Percentiles rank a stretch among this genome's conserved stretches.
phyloP scores from a whole-genome alignment of 2,113 vertebrate species.

The Campylorhamphus procurvoides region DNA sequence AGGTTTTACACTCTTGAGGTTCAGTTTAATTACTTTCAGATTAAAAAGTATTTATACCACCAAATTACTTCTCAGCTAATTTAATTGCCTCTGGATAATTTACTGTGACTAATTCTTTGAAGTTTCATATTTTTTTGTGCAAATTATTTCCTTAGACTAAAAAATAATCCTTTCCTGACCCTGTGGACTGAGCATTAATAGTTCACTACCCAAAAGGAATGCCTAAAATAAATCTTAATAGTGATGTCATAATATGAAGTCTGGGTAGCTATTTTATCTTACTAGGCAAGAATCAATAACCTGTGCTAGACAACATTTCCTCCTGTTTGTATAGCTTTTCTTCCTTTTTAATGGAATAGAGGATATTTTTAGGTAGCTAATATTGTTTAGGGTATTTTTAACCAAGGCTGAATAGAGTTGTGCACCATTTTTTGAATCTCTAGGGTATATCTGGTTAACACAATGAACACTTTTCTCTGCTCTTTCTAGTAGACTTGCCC shows the following conservation, averaged over 20 bases:
- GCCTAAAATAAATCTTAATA: constrained; percentile 26
- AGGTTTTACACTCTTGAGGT: neutral
- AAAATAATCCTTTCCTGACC: neutral
- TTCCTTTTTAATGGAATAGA: neutral
- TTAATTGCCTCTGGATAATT: neutral
- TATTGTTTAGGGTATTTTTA: neutral
- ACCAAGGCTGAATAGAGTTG: neutral
- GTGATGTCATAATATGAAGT: neutral
- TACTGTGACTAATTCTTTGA: neutral
- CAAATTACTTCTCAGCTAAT: neutral
- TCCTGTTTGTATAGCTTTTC: neutral
- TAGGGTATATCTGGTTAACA: neutral
- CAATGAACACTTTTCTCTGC: neutral
- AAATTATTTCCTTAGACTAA: neutral
- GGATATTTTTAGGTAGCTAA: neutral
- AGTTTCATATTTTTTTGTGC: neutral
- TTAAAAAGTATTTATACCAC: neutral
- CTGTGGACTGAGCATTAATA: neutral
- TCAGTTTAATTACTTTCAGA: neutral
- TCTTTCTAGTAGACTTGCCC: neutral
- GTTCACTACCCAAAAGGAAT: neutral
- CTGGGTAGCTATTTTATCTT: neutral
- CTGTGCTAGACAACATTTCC: neutral
- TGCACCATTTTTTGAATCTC: neutral
- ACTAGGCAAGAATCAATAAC: neutral